Percentiles rank a stretch among this genome's conserved stretches.
Evolutionary conservation across 2,113 vertebrate genomes (phyloP).

Genomic region (Chamaea fasciata): DNA sequence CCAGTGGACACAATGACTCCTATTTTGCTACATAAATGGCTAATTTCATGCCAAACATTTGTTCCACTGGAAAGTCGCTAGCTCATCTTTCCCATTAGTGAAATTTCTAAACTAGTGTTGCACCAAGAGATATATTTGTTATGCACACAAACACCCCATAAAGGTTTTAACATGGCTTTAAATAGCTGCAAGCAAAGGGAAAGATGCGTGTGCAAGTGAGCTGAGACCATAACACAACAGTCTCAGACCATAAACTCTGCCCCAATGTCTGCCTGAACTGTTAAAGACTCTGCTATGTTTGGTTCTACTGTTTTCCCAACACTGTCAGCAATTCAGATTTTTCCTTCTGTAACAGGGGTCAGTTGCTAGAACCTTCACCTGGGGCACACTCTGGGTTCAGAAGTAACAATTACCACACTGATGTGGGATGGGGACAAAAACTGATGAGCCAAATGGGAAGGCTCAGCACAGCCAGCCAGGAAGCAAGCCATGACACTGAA

Average conservation of each 20-base stretch:
- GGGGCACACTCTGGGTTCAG: background rate
- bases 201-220: background rate
- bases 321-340: background rate
- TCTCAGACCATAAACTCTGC: background rate
- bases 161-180: background rate
- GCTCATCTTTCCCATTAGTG: constrained; percentile 7
- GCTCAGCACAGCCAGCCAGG: background rate
- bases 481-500: background rate
- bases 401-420: background rate
- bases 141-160: background rate
- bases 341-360: background rate
- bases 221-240: background rate
- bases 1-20: background rate
- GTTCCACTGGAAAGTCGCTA: background rate
- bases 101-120: background rate
- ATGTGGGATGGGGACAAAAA: background rate
- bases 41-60: constrained; percentile 18
- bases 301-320: background rate
- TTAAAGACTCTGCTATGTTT: background rate
- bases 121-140: background rate
- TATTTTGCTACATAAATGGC: background rate
- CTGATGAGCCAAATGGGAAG: background rate
- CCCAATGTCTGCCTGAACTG: background rate
- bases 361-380: background rate
- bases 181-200: constrained; percentile 1